Evolutionary conservation across 2,888 invertebrate species (phyloP).

Genomic region (Tipula confusa): DNA sequence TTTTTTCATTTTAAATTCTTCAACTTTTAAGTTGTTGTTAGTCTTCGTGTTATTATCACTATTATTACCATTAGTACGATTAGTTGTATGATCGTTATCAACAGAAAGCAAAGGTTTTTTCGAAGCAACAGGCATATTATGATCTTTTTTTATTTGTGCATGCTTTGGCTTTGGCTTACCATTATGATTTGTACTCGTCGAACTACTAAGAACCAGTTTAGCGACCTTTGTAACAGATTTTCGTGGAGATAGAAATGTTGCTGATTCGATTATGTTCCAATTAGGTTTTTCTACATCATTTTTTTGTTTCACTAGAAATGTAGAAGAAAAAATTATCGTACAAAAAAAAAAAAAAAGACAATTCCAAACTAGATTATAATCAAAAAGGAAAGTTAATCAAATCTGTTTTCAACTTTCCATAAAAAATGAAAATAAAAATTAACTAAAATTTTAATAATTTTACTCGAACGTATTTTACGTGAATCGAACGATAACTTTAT

Average conservation of each 20-base stretch:
- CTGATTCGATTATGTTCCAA: background rate
- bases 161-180: background rate
- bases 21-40: background rate
- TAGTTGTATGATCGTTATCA: background rate
- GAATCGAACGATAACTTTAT: background rate
- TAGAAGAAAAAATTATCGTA: background rate
- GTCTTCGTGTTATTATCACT: background rate
- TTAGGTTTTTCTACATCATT: background rate
- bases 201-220: slow-evolving; percentile 29
- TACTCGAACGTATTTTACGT: background rate
- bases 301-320: slow-evolving; percentile 20
- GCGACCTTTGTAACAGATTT: slow-evolving; percentile 31
- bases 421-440: background rate
- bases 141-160: background rate
- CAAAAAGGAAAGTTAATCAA: slow-evolving; percentile 20
- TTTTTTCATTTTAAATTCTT: slow-evolving; percentile 26
- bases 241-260: background rate
- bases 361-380: background rate
- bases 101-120: background rate
- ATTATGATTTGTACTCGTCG: background rate
- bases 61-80: background rate
- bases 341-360: background rate
- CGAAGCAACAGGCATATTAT: background rate
- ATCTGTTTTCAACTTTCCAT: background rate
- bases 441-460: background rate